Percentiles rank a stretch among this genome's conserved stretches.
phyloP scores from a whole-genome alignment of 1,140 invertebrate species.

The Bombus haemorrhoidalis region DNA sequence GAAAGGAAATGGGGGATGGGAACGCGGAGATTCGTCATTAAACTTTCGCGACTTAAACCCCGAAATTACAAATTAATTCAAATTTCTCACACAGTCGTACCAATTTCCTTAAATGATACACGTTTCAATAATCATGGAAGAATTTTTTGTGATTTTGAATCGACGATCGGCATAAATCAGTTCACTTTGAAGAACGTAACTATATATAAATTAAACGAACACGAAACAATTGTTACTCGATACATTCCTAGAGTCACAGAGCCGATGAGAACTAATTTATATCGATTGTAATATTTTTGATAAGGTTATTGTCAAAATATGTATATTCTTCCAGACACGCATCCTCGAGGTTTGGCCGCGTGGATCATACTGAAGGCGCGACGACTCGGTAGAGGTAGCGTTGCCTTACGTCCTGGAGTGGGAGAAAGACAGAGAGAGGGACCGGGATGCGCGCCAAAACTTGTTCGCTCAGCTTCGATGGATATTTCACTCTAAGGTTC shows the following conservation, averaged over 20 bases:
- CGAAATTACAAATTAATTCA: not conserved
- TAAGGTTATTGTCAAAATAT: not conserved
- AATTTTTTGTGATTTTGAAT: not conserved
- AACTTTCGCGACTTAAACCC: not conserved
- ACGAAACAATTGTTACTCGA: not conserved
- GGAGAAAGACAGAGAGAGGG: slow-evolving; percentile 35
- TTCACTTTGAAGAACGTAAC: not conserved
- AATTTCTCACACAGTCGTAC: not conserved
- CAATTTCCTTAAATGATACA: not conserved
- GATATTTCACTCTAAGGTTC: not conserved
- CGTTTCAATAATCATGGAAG: not conserved
- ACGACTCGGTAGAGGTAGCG: slow-evolving; percentile 32
- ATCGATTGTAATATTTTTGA: not conserved
- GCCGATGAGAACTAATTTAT: not conserved
- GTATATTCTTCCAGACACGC: not conserved
- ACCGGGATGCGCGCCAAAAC: slow-evolving; percentile 51
- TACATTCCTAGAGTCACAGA: not conserved
- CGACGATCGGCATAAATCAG: not conserved
- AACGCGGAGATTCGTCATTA: not conserved
- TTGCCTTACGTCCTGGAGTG: slow-evolving; percentile 13
- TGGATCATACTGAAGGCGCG: slow-evolving; percentile 58
- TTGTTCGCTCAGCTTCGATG: not conserved
- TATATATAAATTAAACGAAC: not conserved
- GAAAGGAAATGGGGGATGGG: not conserved
- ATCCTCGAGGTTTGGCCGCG: slow-evolving; percentile 57